Conservation (phyloP, 2,888 invertebrate genomes). For the Caenorhabditis angaria region DNA sequence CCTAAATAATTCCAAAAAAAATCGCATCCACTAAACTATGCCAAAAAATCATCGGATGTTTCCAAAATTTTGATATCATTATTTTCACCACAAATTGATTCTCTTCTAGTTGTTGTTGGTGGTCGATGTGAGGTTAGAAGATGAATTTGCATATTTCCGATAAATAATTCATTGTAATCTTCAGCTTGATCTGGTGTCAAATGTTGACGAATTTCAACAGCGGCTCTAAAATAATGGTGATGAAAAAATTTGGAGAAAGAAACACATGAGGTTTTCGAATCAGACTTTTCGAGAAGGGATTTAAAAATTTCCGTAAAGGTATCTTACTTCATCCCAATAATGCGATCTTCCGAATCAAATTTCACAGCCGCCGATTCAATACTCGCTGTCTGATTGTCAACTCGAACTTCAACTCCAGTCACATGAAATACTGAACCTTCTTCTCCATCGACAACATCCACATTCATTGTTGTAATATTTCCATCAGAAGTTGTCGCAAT, state of each 20-base stretch:
- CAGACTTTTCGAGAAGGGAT: no score
- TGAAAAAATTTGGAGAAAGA: no score
- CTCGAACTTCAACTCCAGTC: slow-evolving; percentile 31
- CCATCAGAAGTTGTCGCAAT: slow-evolving; percentile 19
- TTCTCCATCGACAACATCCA: slow-evolving; percentile 44
- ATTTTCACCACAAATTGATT: slow-evolving; percentile 35
- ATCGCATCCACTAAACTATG: slow-evolving; percentile 7
- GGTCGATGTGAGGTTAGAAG: slow-evolving; percentile 40
- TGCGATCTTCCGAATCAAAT: slow-evolving; percentile 29
- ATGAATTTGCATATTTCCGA: slow-evolving; percentile 40
- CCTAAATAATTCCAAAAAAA: not conserved
- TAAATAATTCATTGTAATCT: slow-evolving; percentile 28
- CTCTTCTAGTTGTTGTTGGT: slow-evolving; percentile 23
- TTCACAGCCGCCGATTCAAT: slow-evolving; percentile 36
- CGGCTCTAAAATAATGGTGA: slow-evolving; percentile 41
- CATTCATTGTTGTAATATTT: slow-evolving; percentile 20
- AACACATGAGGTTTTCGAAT: no score
- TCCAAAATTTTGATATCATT: slow-evolving; percentile 41
- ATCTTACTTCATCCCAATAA: slow-evolving; percentile 49
- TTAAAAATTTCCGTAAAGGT: slow-evolving; percentile 3
- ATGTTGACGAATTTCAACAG: slow-evolving; percentile 40
- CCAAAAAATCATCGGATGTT: slow-evolving; percentile 37
- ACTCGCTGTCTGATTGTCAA: slow-evolving; percentile 27
- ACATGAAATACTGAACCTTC: slow-evolving; percentile 45
- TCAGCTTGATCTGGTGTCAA: slow-evolving; percentile 31